Base-by-base conservation (phyloP, 2,797 vertebrate species). In the Melanotaenia pygmaea region DNA sequence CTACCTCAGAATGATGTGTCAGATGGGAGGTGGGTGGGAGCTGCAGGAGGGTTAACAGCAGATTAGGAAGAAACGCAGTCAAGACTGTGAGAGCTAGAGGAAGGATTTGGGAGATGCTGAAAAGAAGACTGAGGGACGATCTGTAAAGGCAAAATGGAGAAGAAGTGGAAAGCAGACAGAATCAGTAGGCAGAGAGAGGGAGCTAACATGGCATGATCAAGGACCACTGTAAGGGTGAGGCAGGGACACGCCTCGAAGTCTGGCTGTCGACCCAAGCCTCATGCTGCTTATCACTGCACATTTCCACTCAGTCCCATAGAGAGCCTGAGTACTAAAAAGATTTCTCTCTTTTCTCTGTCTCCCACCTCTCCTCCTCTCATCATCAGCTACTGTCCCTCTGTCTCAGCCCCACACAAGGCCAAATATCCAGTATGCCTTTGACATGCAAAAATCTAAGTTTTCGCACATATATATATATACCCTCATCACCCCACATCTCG, bases 211-310 rank as follows among this genome's bases (percentile, higher is more conserved):
- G 57, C 10, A 1, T 53, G 38, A n/a, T n/a, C 18, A 22, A 4
- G 30, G 35, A 56, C 2, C 43, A 20, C 59, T 67, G 63, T 34
- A 50, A 75, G 79, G 83, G 81, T 83, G 50, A 81, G 79, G 28
- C 61, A 24, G 83, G 74, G 85, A 87, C 80, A 72, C n/a, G 63
- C 84, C 90, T 85, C 80, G 62, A 34, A 86, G 88, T 84, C 81
- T 83, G 77, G 74, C 70, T 81, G 85, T 64, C 4, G 75, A 77
- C 56, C 78, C 82, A 70, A 88, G 83, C 81, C 57, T 83, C 80
- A 84, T 86, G 85, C 86, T 86, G 89, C 88, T 91, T 91, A 91
- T 91, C 86, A 77, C 76, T 66, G 76, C 77, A 85, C 84, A 82
- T 90, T 92, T 82, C 85, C 84, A 75, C 67, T 81, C 86, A 76